phyloP scores from a whole-genome alignment of 2,797 vertebrate genomes.

The Momotus momota region DNA sequence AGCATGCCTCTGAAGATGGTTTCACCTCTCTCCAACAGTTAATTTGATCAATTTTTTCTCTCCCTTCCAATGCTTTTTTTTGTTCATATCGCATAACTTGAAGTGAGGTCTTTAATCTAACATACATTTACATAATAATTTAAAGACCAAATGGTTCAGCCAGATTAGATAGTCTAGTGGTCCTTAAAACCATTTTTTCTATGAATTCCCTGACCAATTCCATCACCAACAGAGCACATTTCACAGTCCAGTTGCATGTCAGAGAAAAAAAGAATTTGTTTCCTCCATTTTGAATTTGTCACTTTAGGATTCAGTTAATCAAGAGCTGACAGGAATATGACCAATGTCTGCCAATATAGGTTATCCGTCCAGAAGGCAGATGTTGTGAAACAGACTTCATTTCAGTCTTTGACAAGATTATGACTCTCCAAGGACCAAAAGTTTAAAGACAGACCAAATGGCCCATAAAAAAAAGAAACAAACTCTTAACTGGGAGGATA shows the following conservation, averaged over 20 bases:
- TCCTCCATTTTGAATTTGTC: neutral
- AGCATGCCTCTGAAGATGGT: neutral
- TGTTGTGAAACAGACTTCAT: neutral
- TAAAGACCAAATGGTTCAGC: slow-evolving; percentile 28
- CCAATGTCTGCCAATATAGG: neutral
- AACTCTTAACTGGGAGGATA: neutral
- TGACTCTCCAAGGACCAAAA: neutral
- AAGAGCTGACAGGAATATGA: neutral
- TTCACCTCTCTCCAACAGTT: neutral
- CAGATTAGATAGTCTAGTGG: slow-evolving; percentile 19
- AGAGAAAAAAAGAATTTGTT: neutral
- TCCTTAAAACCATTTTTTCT: slow-evolving; percentile 25
- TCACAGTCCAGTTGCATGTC: neutral
- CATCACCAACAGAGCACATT: neutral
- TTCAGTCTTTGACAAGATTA: neutral
- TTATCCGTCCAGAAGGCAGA: neutral
- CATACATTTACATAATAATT: slow-evolving; percentile 37
- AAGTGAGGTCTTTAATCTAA: slow-evolving; percentile 45
- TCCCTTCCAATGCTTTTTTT: neutral
- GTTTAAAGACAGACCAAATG: neutral
- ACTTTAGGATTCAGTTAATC: neutral
- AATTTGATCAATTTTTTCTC: slow-evolving; percentile 1
- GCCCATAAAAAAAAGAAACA: neutral
- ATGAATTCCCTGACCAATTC: neutral
- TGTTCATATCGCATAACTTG: neutral